Base-by-base conservation (phyloP, 2,888 invertebrate species). In the Cantharis flavilabris region DNA sequence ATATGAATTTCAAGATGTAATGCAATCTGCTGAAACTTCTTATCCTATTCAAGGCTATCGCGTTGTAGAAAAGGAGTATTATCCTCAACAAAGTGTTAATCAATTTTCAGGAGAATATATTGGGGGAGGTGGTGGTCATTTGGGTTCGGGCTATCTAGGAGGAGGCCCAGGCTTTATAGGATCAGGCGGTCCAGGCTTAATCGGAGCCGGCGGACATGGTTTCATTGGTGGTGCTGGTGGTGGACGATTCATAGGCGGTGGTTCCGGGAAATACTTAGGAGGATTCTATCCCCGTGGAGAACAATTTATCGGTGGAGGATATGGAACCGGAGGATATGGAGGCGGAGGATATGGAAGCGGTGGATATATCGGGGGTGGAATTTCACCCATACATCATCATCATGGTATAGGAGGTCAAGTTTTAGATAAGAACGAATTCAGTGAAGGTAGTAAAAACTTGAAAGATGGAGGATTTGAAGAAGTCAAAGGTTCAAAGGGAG, bases 31-130 rank as follows among this genome's bases (percentile, higher is more conserved):
- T 0, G 87, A 85, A 11, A 84, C 88, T 3, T 84, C 84, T 9
- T 76, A 85, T 14, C 89, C 89, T 10, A 79, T 91, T 1, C 89
- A 87, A 75, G 90, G 90, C 62, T 92, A 92, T 82, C 91, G 91
- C 87, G 90, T 92, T 62, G 90, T 91, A 85, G 91, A 92, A 87
- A 90, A 91, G 16, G 90, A 89, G 77, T 91, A 91, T 83, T 91
- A 91, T 83, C 91, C 91, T 13, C 73, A 79, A 62, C 16, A 67
- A 67, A 67, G 65, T 67, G 65, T 67, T 26, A n/a, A 49, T 49
- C 33, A 33, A 1, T 33, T 33, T 33, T 49, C 49, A n/a, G 49
- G 49, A 49, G 49, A 49, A 49, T 49, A n/a, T 9, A n/a, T 49
- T n/a, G 49, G 49, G 3, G 65, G n/a, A 67, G 65, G 65, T 16